phyloP scores from a whole-genome alignment of 2,113 vertebrate genomes.

The Chaenogobius annularis region DNA sequence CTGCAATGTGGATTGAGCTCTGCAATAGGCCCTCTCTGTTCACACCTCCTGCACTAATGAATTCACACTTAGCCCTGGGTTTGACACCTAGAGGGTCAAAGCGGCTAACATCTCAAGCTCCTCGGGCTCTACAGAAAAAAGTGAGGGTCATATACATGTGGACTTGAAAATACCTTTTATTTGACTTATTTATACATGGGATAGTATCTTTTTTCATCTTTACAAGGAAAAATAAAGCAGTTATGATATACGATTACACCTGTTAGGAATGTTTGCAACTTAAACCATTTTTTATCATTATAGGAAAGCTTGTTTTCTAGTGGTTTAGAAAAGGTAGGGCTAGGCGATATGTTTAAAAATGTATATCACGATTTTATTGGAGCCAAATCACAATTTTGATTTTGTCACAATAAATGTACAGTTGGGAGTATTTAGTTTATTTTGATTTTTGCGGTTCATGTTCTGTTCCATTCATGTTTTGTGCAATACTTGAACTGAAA shows the following conservation, averaged over 20 bases:
- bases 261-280: neutral
- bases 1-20: constrained; percentile 6
- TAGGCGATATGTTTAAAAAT: no score
- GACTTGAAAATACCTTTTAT: constrained; percentile 25
- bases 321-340: neutral
- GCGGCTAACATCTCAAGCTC: constrained; percentile 1
- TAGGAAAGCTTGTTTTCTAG: neutral
- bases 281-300: neutral
- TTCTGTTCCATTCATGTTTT: no score
- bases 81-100: neutral
- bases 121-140: neutral
- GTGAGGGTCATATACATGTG: constrained; percentile 13
- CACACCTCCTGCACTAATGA: constrained; percentile 30
- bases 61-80: constrained; percentile 22
- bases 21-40: constrained; percentile 19
- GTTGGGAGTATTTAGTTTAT: no score
- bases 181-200: constrained; percentile 17
- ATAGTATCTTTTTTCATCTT: neutral
- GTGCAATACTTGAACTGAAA: no score
- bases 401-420: no score
- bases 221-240: neutral
- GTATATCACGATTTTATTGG: no score
- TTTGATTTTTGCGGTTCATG: no score
- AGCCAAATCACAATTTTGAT: no score
- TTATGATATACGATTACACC: neutral